Percentiles rank a stretch among this genome's conserved stretches.
Conservation (phyloP, 2,113 vertebrate genomes). For the Rutilus rutilus region DNA sequence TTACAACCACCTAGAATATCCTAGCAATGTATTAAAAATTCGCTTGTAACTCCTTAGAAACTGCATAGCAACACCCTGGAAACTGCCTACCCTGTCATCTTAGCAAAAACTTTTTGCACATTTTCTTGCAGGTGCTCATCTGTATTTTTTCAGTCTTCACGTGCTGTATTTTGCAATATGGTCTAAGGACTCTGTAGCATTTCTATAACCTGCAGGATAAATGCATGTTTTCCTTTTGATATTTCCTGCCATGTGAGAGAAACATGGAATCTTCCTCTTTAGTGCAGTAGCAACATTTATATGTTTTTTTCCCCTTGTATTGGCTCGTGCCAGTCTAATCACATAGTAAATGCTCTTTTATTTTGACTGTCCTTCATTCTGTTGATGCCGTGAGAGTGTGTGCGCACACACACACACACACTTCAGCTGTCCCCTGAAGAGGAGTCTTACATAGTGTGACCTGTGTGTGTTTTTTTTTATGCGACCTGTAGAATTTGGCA, state of each 20-base stretch:
- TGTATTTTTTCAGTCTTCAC: background rate
- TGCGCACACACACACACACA: slow-evolving; percentile 8
- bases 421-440: slow-evolving; percentile 10
- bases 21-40: background rate
- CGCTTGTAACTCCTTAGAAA: background rate
- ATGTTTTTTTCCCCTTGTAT: background rate
- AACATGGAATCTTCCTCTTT: background rate
- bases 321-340: slow-evolving; percentile 35
- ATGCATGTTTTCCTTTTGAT: background rate
- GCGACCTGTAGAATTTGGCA: slow-evolving; percentile 78
- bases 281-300: slow-evolving; percentile 42
- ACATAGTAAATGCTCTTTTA: slow-evolving; percentile 25
- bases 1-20: background rate
- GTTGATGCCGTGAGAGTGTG: background rate
- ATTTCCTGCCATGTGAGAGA: slow-evolving; percentile 1
- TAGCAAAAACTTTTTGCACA: background rate
- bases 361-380: slow-evolving; percentile 46
- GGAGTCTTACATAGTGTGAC: background rate
- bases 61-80: background rate
- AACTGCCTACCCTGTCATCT: background rate
- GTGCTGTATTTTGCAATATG: background rate
- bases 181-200: too few species aligned
- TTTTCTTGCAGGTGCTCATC: background rate
- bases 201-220: background rate
- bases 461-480: slow-evolving; percentile 60